A percentile compares a stretch with the other conserved stretches of the same genome.
These are phyloP conservation scores for Fragum sueziense DNA, from an alignment of 2,888 invertebrate species.

Conservation along the genomic window DNA sequence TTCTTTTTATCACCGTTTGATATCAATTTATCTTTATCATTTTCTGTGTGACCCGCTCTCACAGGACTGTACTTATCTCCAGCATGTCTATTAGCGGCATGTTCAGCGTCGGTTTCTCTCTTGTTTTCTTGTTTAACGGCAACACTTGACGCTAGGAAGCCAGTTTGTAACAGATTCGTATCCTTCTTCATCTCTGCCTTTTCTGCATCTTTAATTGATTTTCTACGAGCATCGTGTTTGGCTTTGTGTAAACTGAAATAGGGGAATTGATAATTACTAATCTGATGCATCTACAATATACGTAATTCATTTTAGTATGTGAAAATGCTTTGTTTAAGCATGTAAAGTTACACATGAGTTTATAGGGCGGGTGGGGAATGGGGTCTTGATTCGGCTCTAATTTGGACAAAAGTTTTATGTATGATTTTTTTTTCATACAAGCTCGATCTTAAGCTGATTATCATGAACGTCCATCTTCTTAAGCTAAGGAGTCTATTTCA, in stretches of 20 bases:
- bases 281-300: no score
- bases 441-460: no score
- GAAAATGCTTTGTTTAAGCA: no score
- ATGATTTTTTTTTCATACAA: no score
- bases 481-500: no score
- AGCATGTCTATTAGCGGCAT: not conserved
- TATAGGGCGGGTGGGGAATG: no score
- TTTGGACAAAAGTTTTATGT: no score
- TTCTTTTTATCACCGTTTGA: not conserved
- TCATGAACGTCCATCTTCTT: no score
- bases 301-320: no score
- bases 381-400: no score
- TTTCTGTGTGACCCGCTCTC: not conserved
- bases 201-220: slow-evolving; percentile 20
- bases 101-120: not conserved
- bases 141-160: slow-evolving; percentile 14
- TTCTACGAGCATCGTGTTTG: slow-evolving; percentile 17
- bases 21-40: not conserved
- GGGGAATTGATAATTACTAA: no score
- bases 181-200: slow-evolving; percentile 7
- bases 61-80: not conserved
- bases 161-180: not conserved
- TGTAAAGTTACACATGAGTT: no score
- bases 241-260: slow-evolving; percentile 6
- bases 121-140: not conserved